phyloP scores from a whole-genome alignment of 1,140 invertebrate genomes.

The Hormaphis cornu region DNA sequence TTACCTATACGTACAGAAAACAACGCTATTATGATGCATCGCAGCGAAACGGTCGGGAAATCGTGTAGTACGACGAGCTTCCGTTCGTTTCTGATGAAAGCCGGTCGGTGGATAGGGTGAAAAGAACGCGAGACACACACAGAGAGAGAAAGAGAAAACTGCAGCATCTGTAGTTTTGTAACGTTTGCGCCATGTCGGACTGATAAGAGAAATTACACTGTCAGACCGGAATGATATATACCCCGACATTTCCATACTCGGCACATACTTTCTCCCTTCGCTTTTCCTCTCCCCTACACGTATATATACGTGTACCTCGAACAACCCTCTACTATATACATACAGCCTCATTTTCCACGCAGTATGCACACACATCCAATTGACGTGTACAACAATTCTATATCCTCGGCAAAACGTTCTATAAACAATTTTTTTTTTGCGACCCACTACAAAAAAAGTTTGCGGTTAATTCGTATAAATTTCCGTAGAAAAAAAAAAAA shows the following conservation, averaged over 20 bases:
- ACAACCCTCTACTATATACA: slow-evolving; percentile 5
- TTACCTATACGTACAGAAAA: not conserved
- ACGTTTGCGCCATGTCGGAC: slow-evolving; percentile 22
- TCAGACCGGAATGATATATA: slow-evolving; percentile 39
- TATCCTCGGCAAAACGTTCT: too few species aligned
- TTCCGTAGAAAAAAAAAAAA: too few species aligned
- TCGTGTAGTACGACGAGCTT: slow-evolving; percentile 6
- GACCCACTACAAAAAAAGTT: too few species aligned
- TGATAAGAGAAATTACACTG: slow-evolving; percentile 39
- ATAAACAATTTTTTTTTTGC: too few species aligned
- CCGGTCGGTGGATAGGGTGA: not conserved
- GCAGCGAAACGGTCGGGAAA: slow-evolving; percentile 13
- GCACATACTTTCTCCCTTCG: slow-evolving; percentile 36
- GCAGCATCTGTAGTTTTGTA: slow-evolving; percentile 31
- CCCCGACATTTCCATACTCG: slow-evolving; percentile 36
- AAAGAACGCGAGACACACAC: not conserved
- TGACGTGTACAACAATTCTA: slow-evolving; percentile 13
- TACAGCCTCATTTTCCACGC: slow-evolving; percentile 32
- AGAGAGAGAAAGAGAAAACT: not conserved
- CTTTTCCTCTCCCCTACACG: slow-evolving; percentile 3
- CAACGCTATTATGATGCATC: not conserved
- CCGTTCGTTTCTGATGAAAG: slow-evolving; percentile 20
- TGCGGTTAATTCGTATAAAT: too few species aligned
- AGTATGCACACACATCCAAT: slow-evolving; percentile 4
- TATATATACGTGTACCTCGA: not conserved